phyloP scores from a whole-genome alignment of 2,888 invertebrate genomes.

The Agrilus mali region DNA sequence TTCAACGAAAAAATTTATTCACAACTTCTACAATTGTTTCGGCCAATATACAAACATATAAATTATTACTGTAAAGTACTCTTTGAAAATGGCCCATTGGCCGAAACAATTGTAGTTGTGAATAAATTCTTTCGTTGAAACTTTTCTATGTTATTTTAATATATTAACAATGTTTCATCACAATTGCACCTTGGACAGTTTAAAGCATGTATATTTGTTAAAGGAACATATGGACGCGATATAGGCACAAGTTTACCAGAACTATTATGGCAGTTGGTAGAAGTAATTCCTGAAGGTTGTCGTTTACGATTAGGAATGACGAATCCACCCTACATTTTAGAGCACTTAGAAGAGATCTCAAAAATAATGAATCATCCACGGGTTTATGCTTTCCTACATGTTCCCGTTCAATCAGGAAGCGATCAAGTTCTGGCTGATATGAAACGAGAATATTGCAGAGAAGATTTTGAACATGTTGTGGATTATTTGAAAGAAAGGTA shows the following conservation, averaged over 20 bases:
- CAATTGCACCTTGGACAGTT: too few species aligned
- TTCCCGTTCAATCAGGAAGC: slow-evolving; percentile 97
- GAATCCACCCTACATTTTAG: slow-evolving; percentile 95
- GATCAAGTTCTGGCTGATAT: slow-evolving; percentile 88
- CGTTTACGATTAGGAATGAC: slow-evolving; percentile 92
- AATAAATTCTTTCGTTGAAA: too few species aligned
- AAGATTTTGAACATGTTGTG: slow-evolving; percentile 82
- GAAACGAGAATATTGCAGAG: slow-evolving; percentile 88
- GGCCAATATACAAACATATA: too few species aligned
- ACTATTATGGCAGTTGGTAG: slow-evolving; percentile 73
- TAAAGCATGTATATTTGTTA: slow-evolving; percentile 5
- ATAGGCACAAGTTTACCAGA: slow-evolving; percentile 81
- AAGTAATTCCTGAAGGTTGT: slow-evolving; percentile 61
- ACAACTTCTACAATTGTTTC: too few species aligned
- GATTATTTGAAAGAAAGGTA: slow-evolving; percentile 65
- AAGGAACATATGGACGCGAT: slow-evolving; percentile 85
- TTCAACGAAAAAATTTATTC: too few species aligned
- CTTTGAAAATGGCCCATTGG: too few species aligned
- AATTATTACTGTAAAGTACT: too few species aligned
- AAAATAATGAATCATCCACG: slow-evolving; percentile 75
- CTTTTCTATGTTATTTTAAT: too few species aligned
- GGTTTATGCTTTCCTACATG: slow-evolving; percentile 92
- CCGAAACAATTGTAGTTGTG: too few species aligned
- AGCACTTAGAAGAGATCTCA: slow-evolving; percentile 83
- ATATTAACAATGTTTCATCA: too few species aligned